Evolutionary conservation across 23 tunicate genomes (phyloP), one percentile per base, ranked within the genome.

Genomic region (Halocynthia aurantium): DNA sequence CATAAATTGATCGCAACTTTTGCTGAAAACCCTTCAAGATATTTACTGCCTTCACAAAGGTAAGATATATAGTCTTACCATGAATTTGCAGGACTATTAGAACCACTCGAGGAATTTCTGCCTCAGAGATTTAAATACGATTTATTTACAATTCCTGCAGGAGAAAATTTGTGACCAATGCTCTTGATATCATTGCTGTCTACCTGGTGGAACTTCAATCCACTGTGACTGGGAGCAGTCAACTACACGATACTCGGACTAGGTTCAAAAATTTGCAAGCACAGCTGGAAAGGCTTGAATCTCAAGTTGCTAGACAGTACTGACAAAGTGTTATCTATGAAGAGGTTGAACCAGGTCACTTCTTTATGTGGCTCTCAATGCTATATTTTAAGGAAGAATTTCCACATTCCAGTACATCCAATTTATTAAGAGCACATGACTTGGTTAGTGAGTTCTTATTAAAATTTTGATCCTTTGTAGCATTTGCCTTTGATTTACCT

Each of bases 141-240:
- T 13, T 51, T 49, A 12, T 15, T 72, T 44, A 22, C 52, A 22
- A 8, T 69, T 55, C 31, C 75, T 76, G 13, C 82, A 89, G 96
- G 70, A 82, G 87, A 7, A 80, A 75, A 17, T 84, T 89, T 62
- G 76, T 89, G 20, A 80, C 77, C 54, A 70, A 82, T 50, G 69
- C 87, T 5, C 71, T 89, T 68, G 96, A 89, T 58, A 75, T 76
- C 7, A 12, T 89, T 50, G 88, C 96, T 20, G 88, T 71, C 19
- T 52, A 83, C 40, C 72, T 89, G 10, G 96, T 89, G 51, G 84
- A 89, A 60, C 70, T 89, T 0, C 81, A 75, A 11, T 89, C 96
- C 15, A 73, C 86, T n/a, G 81, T 83, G 40, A 64, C 82, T 50
- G 85, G 85, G 13, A 76, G 69, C 83, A 85, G 81, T 20, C 77